Base-by-base conservation (phyloP, 2,888 invertebrate species). In the Diaperis boleti region DNA sequence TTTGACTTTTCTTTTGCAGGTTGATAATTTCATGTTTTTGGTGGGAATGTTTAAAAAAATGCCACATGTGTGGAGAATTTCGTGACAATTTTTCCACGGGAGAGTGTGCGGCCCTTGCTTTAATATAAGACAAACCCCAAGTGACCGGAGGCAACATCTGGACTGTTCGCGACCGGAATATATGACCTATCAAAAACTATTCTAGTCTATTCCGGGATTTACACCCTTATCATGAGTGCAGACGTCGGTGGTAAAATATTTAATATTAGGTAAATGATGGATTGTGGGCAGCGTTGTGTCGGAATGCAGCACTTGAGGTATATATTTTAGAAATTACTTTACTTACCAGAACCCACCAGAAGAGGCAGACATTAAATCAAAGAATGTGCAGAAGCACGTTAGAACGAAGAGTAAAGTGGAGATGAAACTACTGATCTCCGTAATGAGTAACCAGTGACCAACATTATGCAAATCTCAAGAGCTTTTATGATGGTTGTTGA, bases 101-200 rank as follows among this genome's bases (percentile, higher is more conserved):
- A n/a, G 49, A 20, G 15, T 3, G 54, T 18, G 8, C 26, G 13
- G 20, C 22, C 14, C 15, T 37, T 66, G 50, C 69, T 74, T 72
- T 72, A 74, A 75, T 74, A 74, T 73, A 65, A 69, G 63, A 64
- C 64, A 74, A 74, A 75, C 74, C 77, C 76, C 77, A 71, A 77
- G 77, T 75, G 78, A 73, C 76, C 76, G 66, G 64, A 61, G 61
- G 73, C 64, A 79, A 78, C 79, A 79, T 78, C 77, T 79, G 79
- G 68, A 64, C 59, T 44, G 68, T 69, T 67, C 74, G 71, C 65
- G 74, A 71, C 70, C 66, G 65, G 78, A 78, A 79, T 79, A 79
- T 79, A 78, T 77, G 75, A 70, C 76, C 75, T 67, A 78, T 78
- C 77, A 78, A 78, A 78, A 78, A 78, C 75, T 72, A 77, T 78